Evolutionary conservation across 2,797 vertebrate genomes (phyloP), one percentile per base, ranked within the genome.

Genomic region (Salarias fasciatus): DNA sequence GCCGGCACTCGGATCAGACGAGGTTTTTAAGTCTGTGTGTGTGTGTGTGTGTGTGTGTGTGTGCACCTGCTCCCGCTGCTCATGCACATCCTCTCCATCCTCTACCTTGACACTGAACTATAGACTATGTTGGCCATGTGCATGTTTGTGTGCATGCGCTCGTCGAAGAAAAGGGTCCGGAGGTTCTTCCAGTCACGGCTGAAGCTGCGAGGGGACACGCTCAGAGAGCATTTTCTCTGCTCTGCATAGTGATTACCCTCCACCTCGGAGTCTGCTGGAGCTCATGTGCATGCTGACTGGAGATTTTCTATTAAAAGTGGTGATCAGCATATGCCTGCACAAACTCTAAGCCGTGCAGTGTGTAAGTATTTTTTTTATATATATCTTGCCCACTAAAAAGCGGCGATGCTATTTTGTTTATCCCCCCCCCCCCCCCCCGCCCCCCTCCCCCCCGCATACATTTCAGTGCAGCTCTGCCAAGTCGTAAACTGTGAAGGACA

Each of bases 31-130:
- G 63, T 82, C 65, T 57, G 70, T 55, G 50, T 31, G 33, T 42
- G 55, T 65, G 63, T 55, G 60, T n/a, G n/a, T n/a, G 63, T 82
- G 65, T 57, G 70, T 55, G 50, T 31, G 33, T 42, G 55, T 65
- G 63, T 55, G 60, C 15, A 29, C 43, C 36, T 2, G 5, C 37
- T 62, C 41, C 61, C 37, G 48, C 68, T 66, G 55, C 60, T 56
- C 33, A 64, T 66, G 43, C 57, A 58, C 53, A 62, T 51, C 58
- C 58, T 65, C 56, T 69, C 69, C 47, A 76, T 76, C 79, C 62
- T 24, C 76, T 53, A 66, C 48, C 67, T n/a, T 53, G 72, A 65
- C 69, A 54, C 65, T 84, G 71, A 79, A 85, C 85, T 88, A 88
- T 83, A 73, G 73, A 87, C 86, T 47, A 77, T 67, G 24, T 40